phyloP scores from a whole-genome alignment of 2,888 invertebrate species.

The Platypus cylindrus region DNA sequence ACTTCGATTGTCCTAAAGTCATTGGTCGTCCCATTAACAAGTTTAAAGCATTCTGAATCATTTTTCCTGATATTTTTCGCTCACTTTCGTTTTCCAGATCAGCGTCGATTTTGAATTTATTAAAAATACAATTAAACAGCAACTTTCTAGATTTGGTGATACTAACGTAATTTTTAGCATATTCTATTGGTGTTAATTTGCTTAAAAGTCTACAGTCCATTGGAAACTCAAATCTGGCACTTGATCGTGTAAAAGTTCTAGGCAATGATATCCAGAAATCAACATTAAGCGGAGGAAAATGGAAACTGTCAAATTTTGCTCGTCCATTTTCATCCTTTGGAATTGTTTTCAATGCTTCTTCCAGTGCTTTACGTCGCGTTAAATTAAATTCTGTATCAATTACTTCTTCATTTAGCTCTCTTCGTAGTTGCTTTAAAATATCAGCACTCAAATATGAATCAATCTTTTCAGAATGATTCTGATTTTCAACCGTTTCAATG shows the following conservation, averaged over 20 bases:
- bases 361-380: constrained; percentile 53
- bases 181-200: constrained; percentile 53
- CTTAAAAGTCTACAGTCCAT: constrained; percentile 47
- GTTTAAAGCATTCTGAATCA: constrained; percentile 42
- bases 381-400: constrained; percentile 57
- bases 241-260: constrained; percentile 60
- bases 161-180: constrained; percentile 53
- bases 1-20: constrained; percentile 36
- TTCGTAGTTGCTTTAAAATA: constrained; percentile 49
- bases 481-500: constrained; percentile 29
- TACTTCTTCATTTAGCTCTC: constrained; percentile 53
- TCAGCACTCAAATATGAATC: constrained; percentile 45
- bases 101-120: constrained; percentile 29
- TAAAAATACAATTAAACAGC: constrained; percentile 45
- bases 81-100: constrained; percentile 26
- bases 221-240: constrained; percentile 63
- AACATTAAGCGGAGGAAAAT: constrained; percentile 39
- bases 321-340: constrained; percentile 37
- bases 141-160: constrained; percentile 46
- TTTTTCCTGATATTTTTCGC: constrained; percentile 39
- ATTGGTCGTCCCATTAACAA: constrained; percentile 55
- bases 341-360: constrained; percentile 48
- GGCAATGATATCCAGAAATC: constrained; percentile 55
- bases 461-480: constrained; percentile 21
- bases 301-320: constrained; percentile 38